Evolutionary conservation across 2,113 vertebrate genomes (phyloP), one percentile per base, ranked within the genome.

Genomic region (Tragelaphus imberbis): DNA sequence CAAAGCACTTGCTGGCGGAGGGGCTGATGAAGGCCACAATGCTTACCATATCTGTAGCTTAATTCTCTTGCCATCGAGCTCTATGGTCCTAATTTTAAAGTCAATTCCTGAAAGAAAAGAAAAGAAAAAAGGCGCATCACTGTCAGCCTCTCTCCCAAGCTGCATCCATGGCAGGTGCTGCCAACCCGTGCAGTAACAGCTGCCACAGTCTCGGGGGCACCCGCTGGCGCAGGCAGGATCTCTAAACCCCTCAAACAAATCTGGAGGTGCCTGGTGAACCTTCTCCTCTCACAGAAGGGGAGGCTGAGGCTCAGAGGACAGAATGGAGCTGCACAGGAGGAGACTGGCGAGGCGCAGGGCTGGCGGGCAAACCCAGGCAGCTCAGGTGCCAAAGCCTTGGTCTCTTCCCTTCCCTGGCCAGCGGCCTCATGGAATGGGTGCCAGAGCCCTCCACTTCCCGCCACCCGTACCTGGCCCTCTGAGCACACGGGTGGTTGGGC

Each of bases 11-110:
- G 1, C n/a, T 3, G 6, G 36, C 7, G 0, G 1, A 65, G 79
- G 19, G 36, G 33, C 23, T 7, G 15, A 47, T 6, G 3, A 6
- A 15, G 19, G 23, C 17, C 1, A 5, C 1, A 3, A 19, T 23
- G 94, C 99, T 99, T 98, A 99, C 99, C 99, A 99, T 98, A 99
- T 99, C 98, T 99, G 99, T 75, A 99, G 99, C 84, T 99, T 99
- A 91, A 99, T 99, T 95, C 99, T 99, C 98, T 99, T 99, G 85
- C 99, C 99, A 88, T 99, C 99, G 0, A 99, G 99, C 96, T 99
- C 99, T 98, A 99, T 99, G 4, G 99, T 99, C 95, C 99, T 98
- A 53, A 99, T 99, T 98, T 99, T 99, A 98, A 99, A 99, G 97
- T 99, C 99, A 85, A 99, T 99, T 90, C 99, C 99, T 99, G 97